Evolutionary conservation across 2,113 vertebrate species (phyloP), one percentile per base, ranked within the genome.

Genomic region (Ochotona princeps): DNA sequence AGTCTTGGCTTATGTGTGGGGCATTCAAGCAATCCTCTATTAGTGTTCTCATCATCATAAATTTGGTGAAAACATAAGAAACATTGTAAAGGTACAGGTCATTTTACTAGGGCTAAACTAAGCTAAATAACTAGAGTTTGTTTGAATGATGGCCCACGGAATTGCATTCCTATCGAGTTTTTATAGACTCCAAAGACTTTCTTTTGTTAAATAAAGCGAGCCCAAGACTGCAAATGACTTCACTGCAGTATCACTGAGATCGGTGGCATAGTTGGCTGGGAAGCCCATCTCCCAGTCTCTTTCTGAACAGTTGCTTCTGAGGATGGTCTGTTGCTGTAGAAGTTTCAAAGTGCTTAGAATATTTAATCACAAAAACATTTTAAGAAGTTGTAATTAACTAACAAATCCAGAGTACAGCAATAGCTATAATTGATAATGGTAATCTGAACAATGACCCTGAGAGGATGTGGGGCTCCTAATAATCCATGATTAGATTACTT

Each of bases 41-140:
- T 81, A 20, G 89, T 1, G 47, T 38, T 2, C 21, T 92, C 8
- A 60, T 75, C 63, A 95, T 35, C 35, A 35, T 14, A 89, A 85
- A 7, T 74, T 38, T 57, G 87, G 83, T 38, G 70, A 60, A 65
- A 54, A 26, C n/a, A 80, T 0, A 54, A 66, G 51, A 76, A 70
- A 72, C 20, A 87, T n/a, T 13, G 35, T 69, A 73, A 0, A 75
- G 26, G 1, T 65, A 21, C 82, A 81, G 66, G 47, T 90, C 26
- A 72, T 80, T 51, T 51, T 44, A 70, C 11, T 28, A 70, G 32
- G 6, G 84, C 23, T 86, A 87, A 74, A 74, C 20, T 73, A 80
- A 83, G 63, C 51, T 81, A 94, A 90, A 81, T 21, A 87, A 92
- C 72, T 20, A 83, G 72, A 94, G n/a, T 76, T 51, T 47, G 78